Evolutionary conservation across 2,797 vertebrate genomes (phyloP), one percentile per base, ranked within the genome.

Genomic region (Lacerta viridis): DNA sequence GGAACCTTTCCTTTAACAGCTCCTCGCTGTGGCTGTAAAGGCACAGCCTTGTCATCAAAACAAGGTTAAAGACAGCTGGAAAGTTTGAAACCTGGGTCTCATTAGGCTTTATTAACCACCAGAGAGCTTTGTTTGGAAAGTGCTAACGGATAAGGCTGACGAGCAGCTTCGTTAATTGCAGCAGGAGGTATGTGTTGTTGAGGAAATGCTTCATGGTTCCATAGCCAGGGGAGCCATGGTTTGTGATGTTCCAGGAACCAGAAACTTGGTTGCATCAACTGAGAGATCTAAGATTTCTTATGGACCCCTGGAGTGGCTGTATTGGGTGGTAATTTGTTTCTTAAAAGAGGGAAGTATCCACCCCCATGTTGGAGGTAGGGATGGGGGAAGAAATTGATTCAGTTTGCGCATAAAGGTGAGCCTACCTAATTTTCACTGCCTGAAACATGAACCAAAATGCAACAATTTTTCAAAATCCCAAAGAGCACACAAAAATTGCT

Each of bases 21-120:
- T 85, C 78, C 9, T 80, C 85, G 85, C 59, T 55, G 43, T 10
- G 33, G 7, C 83, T 41, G 25, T 55, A 76, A 83, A 83, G 71
- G 36, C 7, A 59, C 20, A 29, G 83, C 33, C 69, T 27, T 72
- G 39, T 11, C n/a, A 46, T n/a, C 59, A 25, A 7, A 83, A 80
- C 4, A 55, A 80, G 69, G 7, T 41, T 85, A 64, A 84, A 89
- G 88, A 75, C 88, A 76, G 83, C 41, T 89, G 88, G 50, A 85
- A 89, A 81, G 69, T 75, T 36, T 29, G 83, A 50, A 66, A 69
- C 69, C 83, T 89, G 83, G 39, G 78, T 55, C 88, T 89, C 83
- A 89, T 89, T 89, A 89, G 69, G 23, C n/a, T 89, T 89, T 89
- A 89, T 89, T 36, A 89, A 80, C 39, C 88, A 76, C 83, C 50